These are phyloP conservation scores for Karalla daura DNA, from an alignment of 2,797 vertebrate species.

Conservation along the genomic window DNA sequence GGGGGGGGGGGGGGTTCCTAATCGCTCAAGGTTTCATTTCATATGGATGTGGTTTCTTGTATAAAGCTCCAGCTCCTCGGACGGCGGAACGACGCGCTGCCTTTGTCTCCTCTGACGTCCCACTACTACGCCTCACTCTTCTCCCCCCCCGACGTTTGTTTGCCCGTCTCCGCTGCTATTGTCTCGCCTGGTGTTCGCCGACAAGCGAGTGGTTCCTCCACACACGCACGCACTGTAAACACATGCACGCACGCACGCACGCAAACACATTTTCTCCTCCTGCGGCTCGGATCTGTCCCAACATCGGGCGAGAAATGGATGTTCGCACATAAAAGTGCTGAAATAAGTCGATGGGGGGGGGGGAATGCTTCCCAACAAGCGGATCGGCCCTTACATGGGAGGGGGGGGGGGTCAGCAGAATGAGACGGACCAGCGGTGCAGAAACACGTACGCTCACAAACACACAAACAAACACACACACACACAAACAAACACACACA, in stretches of 20 bases:
- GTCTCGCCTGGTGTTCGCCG: conserved; percentile 11
- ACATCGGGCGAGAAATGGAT: conserved; percentile 46
- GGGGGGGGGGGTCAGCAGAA: background rate
- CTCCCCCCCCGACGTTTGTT: too few relatives aligned
- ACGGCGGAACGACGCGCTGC: too few relatives aligned
- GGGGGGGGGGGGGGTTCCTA: too few relatives aligned
- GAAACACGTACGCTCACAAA: too few relatives aligned
- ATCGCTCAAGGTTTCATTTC: too few relatives aligned
- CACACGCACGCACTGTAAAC: background rate
- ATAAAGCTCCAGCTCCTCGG: too few relatives aligned
- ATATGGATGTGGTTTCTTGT: too few relatives aligned
- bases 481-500: too few relatives aligned
- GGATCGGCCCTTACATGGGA: background rate
- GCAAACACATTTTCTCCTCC: background rate
- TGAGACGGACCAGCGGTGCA: background rate
- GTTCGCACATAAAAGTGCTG: conserved; percentile 12
- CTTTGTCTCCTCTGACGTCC: too few relatives aligned
- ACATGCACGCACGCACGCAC: background rate
- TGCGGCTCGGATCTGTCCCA: conserved; percentile 30
- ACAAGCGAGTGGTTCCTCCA: conserved; percentile 12
- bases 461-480: too few relatives aligned
- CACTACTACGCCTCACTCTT: too few relatives aligned
- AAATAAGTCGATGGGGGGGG: background rate
- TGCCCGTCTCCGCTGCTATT: conserved; percentile 25
- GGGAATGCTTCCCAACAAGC: background rate